Percentiles rank a stretch among this genome's conserved stretches.
phyloP scores from a whole-genome alignment of 2,888 invertebrate genomes.

The Pheosia gnoma region DNA sequence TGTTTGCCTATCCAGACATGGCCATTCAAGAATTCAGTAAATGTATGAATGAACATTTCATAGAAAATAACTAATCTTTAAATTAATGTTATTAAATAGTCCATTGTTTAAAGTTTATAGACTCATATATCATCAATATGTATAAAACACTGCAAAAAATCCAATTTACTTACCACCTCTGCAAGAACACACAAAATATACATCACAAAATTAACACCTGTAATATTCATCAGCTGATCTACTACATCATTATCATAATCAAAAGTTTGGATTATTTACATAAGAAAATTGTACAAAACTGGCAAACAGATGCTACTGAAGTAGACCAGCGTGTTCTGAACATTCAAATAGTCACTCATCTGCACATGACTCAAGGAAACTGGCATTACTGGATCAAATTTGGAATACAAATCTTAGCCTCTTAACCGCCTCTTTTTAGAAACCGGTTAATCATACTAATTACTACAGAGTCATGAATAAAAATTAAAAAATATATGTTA shows the following conservation, averaged over 20 bases:
- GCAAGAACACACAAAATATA: constrained; percentile 44
- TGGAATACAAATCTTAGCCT: constrained; percentile 65
- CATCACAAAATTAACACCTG: constrained; percentile 40
- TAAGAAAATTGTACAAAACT: constrained; percentile 27
- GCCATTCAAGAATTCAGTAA: no score
- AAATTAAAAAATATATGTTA: constrained; percentile 67
- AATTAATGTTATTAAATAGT: no score
- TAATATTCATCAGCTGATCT: constrained; percentile 58
- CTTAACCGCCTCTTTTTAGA: constrained; percentile 49
- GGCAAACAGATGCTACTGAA: constrained; percentile 47
- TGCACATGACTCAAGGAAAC: constrained; percentile 56
- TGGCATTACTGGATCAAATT: constrained; percentile 54
- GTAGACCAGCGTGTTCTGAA: constrained; percentile 73
- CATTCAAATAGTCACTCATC: constrained; percentile 82
- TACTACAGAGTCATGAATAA: constrained; percentile 42
- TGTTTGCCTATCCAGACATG: no score
- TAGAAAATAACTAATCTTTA: no score
- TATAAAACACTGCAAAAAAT: constrained; percentile 9
- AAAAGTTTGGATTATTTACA: constrained; percentile 40
- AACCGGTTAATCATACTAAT: constrained; percentile 46
- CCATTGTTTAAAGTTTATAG: no score
- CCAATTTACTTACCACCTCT: constrained; percentile 46
- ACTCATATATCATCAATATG: no score
- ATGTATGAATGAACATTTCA: no score
- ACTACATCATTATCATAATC: constrained; percentile 44